Percentiles rank a stretch among this genome's conserved stretches.
These are phyloP conservation scores for Chiridota heheva DNA, from an alignment of 35 echinoderm and acorn worm genomes.

Conservation along the genomic window DNA sequence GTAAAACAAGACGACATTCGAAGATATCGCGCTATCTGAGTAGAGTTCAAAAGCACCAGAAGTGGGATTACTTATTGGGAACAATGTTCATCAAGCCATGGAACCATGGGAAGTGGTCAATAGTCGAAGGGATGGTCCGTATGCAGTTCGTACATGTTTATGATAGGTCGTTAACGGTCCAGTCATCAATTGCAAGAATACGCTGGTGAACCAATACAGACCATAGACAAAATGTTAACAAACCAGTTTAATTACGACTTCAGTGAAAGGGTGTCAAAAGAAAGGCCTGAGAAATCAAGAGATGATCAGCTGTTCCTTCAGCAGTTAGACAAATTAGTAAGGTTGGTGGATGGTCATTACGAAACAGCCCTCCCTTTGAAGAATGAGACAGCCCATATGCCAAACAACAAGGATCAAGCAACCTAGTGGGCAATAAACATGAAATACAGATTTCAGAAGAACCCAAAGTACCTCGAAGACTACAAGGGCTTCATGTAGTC, in stretches of 20 bases:
- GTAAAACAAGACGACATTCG: slow-evolving; percentile 26
- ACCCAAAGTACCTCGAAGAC: slow-evolving; percentile 43
- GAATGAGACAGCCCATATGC: too few relatives aligned
- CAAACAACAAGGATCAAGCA: too few relatives aligned
- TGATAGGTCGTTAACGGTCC: slow-evolving; percentile 45
- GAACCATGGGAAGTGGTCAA: slow-evolving; percentile 57
- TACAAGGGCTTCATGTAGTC: slow-evolving; percentile 67
- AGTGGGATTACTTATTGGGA: slow-evolving; percentile 66
- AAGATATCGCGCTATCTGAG: slow-evolving; percentile 32
- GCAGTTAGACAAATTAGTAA: slow-evolving; percentile 3
- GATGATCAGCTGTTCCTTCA: background rate
- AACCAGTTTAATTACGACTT: slow-evolving; percentile 25
- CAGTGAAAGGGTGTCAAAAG: slow-evolving; percentile 23
- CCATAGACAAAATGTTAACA: slow-evolving; percentile 13
- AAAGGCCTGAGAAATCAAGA: slow-evolving; percentile 21
- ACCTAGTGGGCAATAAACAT: too few relatives aligned
- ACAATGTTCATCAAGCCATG: slow-evolving; percentile 52
- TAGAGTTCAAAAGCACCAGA: slow-evolving; percentile 39
- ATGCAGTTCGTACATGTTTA: slow-evolving; percentile 32
- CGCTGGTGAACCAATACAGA: slow-evolving; percentile 13
- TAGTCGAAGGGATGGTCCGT: slow-evolving; percentile 55
- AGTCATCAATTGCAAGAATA: slow-evolving; percentile 2
- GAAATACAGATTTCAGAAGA: slow-evolving; percentile 36
- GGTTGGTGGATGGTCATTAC: slow-evolving; percentile 15
- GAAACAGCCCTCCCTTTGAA: slow-evolving; percentile 33